Conservation (phyloP, 2,888 invertebrate genomes). For the Lomographa bimaculata region DNA sequence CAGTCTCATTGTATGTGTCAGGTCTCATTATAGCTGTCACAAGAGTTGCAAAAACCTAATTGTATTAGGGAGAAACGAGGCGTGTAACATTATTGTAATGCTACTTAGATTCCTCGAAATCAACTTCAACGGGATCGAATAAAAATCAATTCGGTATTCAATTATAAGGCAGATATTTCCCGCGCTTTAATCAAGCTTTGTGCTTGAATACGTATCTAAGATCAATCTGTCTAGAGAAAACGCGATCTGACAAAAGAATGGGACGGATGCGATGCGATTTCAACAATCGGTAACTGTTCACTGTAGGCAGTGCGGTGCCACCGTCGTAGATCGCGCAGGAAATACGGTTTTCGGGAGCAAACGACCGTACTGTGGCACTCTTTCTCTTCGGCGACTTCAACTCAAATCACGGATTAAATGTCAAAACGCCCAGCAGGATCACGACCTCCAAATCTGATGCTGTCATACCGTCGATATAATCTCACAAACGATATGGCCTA, state of each 20-base stretch:
- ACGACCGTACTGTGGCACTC: conserved; percentile 40
- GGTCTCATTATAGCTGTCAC: conserved; percentile 39
- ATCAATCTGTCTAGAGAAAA: conserved; percentile 72
- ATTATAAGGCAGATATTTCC: conserved; percentile 71
- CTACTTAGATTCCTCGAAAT: conserved; percentile 60
- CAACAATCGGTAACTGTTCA: conserved; percentile 75
- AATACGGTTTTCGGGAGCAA: conserved; percentile 57
- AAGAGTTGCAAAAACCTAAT: conserved; percentile 46
- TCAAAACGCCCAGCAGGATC: conserved; percentile 48
- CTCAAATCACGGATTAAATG: conserved; percentile 41
- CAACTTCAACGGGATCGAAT: conserved; percentile 66
- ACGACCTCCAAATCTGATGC: conserved; percentile 56
- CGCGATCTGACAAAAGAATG: conserved; percentile 69
- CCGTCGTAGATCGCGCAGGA: conserved; percentile 39
- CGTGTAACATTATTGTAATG: conserved; percentile 59
- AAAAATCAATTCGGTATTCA: conserved; percentile 75
- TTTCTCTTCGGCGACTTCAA: conserved; percentile 36
- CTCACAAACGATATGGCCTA: conserved; percentile 41
- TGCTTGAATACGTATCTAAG: conserved; percentile 63
- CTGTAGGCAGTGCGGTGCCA: conserved; percentile 43
- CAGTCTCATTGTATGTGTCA: conserved; percentile 30
- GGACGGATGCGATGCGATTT: conserved; percentile 62
- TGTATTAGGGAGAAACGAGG: conserved; percentile 50
- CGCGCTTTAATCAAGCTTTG: conserved; percentile 71
- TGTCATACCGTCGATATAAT: conserved; percentile 51